Conservation (phyloP, 2,888 invertebrate species). For the Acanthosoma haemorrhoidale region DNA sequence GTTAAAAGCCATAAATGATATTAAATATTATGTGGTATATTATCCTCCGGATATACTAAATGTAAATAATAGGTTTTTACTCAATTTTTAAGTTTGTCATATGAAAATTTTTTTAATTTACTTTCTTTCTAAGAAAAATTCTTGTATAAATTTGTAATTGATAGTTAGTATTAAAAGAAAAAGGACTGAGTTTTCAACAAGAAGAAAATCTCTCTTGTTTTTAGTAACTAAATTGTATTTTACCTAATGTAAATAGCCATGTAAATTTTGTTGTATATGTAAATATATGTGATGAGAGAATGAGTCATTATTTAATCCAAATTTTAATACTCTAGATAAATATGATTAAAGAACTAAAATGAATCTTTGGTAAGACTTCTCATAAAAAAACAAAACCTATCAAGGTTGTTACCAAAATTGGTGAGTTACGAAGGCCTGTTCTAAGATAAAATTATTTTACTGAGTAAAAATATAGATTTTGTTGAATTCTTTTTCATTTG, state of each 20-base stretch:
- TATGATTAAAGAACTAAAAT: too few relatives aligned
- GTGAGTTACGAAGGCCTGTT: too few relatives aligned
- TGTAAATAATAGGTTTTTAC: background rate
- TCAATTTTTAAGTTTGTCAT: background rate
- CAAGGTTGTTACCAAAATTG: too few relatives aligned
- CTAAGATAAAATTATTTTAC: too few relatives aligned
- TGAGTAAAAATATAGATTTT: too few relatives aligned
- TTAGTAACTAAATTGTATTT: slow-evolving; percentile 6
- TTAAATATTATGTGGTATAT: background rate
- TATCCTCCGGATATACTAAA: background rate
- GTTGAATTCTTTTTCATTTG: too few relatives aligned
- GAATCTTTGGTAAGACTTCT: too few relatives aligned
- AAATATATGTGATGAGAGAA: slow-evolving; percentile 22
- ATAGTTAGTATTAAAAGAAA: background rate
- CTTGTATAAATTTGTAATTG: slow-evolving; percentile 6
- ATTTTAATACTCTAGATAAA: too few relatives aligned
- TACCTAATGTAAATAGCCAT: slow-evolving; percentile 24
- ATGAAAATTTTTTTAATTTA: background rate
- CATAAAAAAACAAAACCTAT: too few relatives aligned
- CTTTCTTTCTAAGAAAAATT: background rate
- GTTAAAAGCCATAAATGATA: slow-evolving; percentile 2
- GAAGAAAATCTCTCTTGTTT: background rate
- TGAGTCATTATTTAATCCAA: background rate
- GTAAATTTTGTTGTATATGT: slow-evolving; percentile 30
- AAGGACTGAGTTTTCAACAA: slow-evolving; percentile 1